Evolutionary conservation across 1,140 invertebrate genomes (phyloP).

Genomic region (Drosophila subpulchrella): DNA sequence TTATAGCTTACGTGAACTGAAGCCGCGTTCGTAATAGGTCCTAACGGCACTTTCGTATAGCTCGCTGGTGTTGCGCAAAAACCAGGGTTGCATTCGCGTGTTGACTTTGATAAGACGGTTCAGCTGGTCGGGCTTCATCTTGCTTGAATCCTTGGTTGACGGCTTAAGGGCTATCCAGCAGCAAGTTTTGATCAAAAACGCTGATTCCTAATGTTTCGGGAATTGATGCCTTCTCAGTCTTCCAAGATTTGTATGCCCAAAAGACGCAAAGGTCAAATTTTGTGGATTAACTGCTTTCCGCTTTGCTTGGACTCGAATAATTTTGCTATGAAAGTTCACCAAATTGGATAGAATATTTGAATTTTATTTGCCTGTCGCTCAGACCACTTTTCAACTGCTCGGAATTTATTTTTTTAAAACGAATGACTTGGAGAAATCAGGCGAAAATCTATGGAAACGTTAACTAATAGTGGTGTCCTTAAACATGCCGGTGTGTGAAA

Average conservation of each 20-base stretch:
- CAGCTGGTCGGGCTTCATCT: constrained; percentile 60
- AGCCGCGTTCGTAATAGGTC: constrained; percentile 40
- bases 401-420: constrained; percentile 18
- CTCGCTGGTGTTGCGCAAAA: constrained; percentile 59
- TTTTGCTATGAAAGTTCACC: constrained; percentile 31
- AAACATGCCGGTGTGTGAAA: constrained; percentile 52
- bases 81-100: constrained; percentile 50
- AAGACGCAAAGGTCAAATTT: neutral
- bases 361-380: constrained; percentile 12
- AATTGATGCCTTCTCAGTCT: neutral
- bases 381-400: constrained; percentile 25
- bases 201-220: too few species aligned
- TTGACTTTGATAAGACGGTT: constrained; percentile 58
- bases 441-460: neutral
- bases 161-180: neutral
- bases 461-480: constrained; percentile 21
- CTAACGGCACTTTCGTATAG: constrained; percentile 57
- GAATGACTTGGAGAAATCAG: neutral
- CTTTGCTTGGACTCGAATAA: constrained; percentile 18
- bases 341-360: constrained; percentile 7
- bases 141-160: neutral
- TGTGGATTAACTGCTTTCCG: neutral
- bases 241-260: too few species aligned
- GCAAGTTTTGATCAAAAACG: too few species aligned
- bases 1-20: constrained; percentile 16